phyloP scores from a whole-genome alignment of 2,113 vertebrate genomes.

The Scolopax mira region DNA sequence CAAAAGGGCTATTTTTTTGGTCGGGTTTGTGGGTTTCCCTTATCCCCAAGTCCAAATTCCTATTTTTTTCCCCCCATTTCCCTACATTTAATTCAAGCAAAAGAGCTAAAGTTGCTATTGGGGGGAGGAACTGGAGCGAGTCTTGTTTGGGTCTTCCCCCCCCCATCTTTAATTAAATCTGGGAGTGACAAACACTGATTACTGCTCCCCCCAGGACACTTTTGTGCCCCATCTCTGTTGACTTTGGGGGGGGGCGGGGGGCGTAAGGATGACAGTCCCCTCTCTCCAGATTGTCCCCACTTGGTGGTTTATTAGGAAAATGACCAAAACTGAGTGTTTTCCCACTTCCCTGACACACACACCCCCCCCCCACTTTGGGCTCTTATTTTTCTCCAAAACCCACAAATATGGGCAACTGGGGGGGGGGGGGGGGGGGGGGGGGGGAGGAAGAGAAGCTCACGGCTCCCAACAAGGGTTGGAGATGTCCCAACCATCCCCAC shows the following conservation, averaged over 20 bases:
- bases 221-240: too few species aligned
- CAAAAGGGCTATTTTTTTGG: neutral
- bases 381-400: neutral
- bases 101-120: neutral
- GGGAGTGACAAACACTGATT: too few species aligned
- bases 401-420: neutral
- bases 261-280: too few species aligned
- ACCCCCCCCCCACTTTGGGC: too few species aligned
- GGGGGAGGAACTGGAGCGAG: neutral
- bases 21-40: too few species aligned
- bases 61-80: accelerated
- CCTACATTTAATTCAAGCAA: neutral
- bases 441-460: neutral
- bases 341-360: too few species aligned
- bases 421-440: neutral
- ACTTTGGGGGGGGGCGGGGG: too few species aligned
- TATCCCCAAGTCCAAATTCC: neutral
- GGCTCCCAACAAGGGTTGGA: neutral
- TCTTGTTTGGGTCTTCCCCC: neutral
- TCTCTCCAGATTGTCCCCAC: too few species aligned
- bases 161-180: neutral
- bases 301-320: too few species aligned
- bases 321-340: too few species aligned
- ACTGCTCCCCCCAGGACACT: too few species aligned
- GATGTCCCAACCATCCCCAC: accelerated